Evolutionary conservation across 2,888 invertebrate species (phyloP).

Genomic region (Xanthia togata): DNA sequence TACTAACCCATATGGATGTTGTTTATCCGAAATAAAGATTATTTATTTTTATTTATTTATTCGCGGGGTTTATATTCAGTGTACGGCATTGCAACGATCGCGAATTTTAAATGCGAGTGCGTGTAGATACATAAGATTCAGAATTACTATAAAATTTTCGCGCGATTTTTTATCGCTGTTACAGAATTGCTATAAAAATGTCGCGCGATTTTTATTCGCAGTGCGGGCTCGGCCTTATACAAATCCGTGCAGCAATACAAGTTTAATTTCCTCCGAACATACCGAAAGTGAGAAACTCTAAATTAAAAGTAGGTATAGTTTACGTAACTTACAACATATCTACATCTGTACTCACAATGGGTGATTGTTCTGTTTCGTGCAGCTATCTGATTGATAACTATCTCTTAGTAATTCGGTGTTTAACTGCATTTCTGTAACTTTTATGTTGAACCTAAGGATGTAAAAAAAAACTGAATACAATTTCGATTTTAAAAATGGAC

Average conservation of each 20-base stretch:
- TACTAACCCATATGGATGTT: too few species aligned
- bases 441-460: neutral
- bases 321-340: conserved; percentile 5
- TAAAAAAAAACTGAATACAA: neutral
- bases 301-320: conserved; percentile 52
- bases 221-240: too few species aligned
- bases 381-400: conserved; percentile 48
- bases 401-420: conserved; percentile 58
- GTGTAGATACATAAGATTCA: too few species aligned
- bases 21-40: too few species aligned
- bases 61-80: too few species aligned
- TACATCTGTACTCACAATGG: conserved; percentile 50
- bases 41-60: too few species aligned
- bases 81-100: too few species aligned
- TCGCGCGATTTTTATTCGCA: too few species aligned
- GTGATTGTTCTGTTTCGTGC: conserved; percentile 51
- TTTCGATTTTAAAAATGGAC: neutral
- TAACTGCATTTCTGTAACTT: conserved; percentile 24
- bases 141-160: too few species aligned
- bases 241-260: neutral
- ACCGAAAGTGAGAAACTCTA: conserved; percentile 42
- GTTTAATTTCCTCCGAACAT: conserved; percentile 2
- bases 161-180: too few species aligned
- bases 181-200: too few species aligned
- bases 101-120: too few species aligned